These are phyloP conservation scores for Akabosia matsudoensis DNA, from an alignment of 1,140 invertebrate genomes.

Conservation along the genomic window DNA sequence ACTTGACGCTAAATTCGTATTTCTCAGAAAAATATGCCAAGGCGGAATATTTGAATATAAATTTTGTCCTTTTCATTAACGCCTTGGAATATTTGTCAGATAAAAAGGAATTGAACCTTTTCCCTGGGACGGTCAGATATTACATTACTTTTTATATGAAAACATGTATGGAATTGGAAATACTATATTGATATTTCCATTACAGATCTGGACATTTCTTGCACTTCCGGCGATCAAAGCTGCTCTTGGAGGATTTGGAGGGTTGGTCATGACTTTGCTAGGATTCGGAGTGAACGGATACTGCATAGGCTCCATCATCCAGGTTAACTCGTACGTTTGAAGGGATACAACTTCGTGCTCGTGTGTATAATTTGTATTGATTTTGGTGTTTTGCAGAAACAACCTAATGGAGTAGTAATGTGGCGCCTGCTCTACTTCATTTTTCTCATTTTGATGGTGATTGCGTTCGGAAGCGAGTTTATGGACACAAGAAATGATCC, in stretches of 20 bases:
- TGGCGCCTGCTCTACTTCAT: conserved; percentile 17
- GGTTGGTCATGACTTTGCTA: conserved; percentile 13
- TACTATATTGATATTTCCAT: background rate
- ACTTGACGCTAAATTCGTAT: too few species aligned
- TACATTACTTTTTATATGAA: too few species aligned
- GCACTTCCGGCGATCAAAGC: conserved; percentile 24
- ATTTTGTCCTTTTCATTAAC: too few species aligned
- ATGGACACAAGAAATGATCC: conserved; percentile 18
- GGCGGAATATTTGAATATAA: too few species aligned
- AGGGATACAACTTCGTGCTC: background rate
- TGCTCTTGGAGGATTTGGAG: conserved; percentile 21
- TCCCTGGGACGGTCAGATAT: too few species aligned
- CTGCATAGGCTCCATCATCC: background rate
- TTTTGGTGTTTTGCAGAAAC: conserved; percentile 11
- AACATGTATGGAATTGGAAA: background rate
- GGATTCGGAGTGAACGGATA: background rate
- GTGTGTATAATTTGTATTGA: background rate
- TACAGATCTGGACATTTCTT: conserved; percentile 24
- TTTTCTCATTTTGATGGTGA: conserved; percentile 21
- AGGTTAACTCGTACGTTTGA: background rate
- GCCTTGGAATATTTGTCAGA: too few species aligned
- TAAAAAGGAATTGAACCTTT: too few species aligned
- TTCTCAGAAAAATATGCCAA: too few species aligned
- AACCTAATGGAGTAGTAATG: conserved; percentile 11
- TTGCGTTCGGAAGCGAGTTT: conserved; percentile 16